Base-by-base conservation (phyloP, 2,888 invertebrate species). In the Ectemnius cavifrons region DNA sequence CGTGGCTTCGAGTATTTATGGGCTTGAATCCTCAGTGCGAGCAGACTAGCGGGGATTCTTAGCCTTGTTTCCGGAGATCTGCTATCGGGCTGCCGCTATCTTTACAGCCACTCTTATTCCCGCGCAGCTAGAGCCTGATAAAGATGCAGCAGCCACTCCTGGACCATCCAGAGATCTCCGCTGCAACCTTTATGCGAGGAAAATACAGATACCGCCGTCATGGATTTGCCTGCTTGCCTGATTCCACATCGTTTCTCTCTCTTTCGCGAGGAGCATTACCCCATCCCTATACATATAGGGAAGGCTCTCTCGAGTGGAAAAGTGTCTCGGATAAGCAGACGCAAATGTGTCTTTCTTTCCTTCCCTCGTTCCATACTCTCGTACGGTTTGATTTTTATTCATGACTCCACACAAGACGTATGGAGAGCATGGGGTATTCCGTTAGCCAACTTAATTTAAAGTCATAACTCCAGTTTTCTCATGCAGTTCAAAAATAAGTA, bases 1-100 rank as follows among this genome's bases (percentile, higher is more conserved):
- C 74, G 71, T 71, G 27, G 59, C 37, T 71, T 71, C 37, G 63
- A 61, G 46, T 77, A 75, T 77, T 75, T 77, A 71, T 75, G 75
- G 63, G 11, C 49, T 45, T 5, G 67, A 65, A 77, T 74, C 71
- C 52, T 16, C 16, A 52, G 52, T 52, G 16, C 14, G 52, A 52
- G 69, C 4, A 20, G 37, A 37, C 37, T 37, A n/a, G 16, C 8
- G 47, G 37, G 59, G 64, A 71, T 74, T 65, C 68, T 77, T 66
- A 71, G 28, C 59, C 56, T 11, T 14, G 52, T 45, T n/a, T 13
- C 27, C 14, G 13, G 67, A 72, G 67, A 72, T 67, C 56, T 46
- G 27, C 74, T 71, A 74, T 73, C 73, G 45, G 64, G 37, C 11
- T 14, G 52, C 20, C 18, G 59, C 52, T 62, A 69, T 61, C 77